Base-by-base conservation (phyloP, 2,113 vertebrate species). In the Carassius auratus region DNA sequence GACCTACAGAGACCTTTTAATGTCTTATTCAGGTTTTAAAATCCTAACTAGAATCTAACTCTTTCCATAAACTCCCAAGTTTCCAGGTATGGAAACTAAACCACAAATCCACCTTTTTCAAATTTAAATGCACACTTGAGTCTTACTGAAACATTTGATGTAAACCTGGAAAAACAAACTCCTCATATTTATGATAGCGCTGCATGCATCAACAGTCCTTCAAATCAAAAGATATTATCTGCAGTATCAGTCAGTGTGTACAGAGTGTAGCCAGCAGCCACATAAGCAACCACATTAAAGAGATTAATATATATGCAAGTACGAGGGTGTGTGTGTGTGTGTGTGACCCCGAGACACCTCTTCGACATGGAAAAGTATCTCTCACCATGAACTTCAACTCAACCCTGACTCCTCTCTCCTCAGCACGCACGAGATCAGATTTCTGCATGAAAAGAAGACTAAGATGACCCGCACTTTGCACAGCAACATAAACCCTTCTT, bases 301-400 rank as follows among this genome's bases (percentile, higher is more conserved):
- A 79, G 78, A 61, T 79, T 17, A 9, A 19, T 59, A 38, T 76
- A 36, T 62, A 69, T 52, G 38, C 1, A 8, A 48, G 23, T 50
- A 48, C 81, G 23, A 75, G 38, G 52, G 81, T 71, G 76, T 59
- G 62, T 76, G 52, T 61, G 30, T 80, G 76, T 59, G 62, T 76
- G 52, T 61, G 30, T 80, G 81, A 83, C 76, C 87, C 85, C 57
- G 79, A 50, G 69, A 73, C 84, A 48, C 83, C 84, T 85, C 52
- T 57, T 33, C 69, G 68, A 73, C 83, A 73, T 84, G 82, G 57
- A 83, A 73, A 83, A 50, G 21, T 84, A 76, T 80, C 84, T 71
- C 85, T 85, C 71, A 62, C 69, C 26, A 57, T 89, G 91, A 92
- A 86, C 90, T 89, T 79, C 71, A 73, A 74, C 81, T 92, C 86